Evolutionary conservation across 2,113 vertebrate genomes (phyloP), one percentile per base, ranked within the genome.

Genomic region (Melanostigma gelatinosum): DNA sequence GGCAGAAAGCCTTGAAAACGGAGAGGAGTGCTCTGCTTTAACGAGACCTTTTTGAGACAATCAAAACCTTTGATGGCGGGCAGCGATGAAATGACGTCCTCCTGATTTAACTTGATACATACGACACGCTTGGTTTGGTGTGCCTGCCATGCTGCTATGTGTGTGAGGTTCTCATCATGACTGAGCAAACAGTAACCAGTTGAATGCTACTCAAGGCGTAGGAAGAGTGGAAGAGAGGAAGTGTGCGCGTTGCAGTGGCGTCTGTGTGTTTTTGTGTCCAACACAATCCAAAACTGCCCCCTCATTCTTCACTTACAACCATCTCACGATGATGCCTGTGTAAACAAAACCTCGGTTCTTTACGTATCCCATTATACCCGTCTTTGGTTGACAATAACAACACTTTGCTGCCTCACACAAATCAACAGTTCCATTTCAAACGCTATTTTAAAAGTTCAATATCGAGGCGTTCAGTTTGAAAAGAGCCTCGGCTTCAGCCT

Each of bases 151-250:
- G 61, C 60, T 71, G 18, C 15, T 36, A 11, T 40, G 65, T 46
- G 68, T 67, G 69, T 32, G 64, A 9, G 10, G 54, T 78, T 36
- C 24, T 32, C 54, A 44, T 79, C 80, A 78, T 40, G 42, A 69
- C 38, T 58, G 72, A 55, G 38, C 75, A 77, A 69, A 60, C 54
- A 12, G 40, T 64, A 24, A 77, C 27, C 75, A 79, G 72, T 48
- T 67, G 29, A 79, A 78, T 12, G 34, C 48, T 55, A 48, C 60
- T 42, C 24, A 79, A 69, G 16, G 54, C 52, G 87, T 87, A 65
- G 86, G 87, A 80, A 34, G 77, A 58, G 62, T 15, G 77, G 70
- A n/a, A n/a, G n/a, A n/a, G n/a, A n/a, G n/a, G n/a, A n/a, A n/a
- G 79, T 27, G 61, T 4, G 22, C 4, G 74, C 72, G 24, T 80